These are phyloP conservation scores for Seriola dumerili DNA, from an alignment of 2,113 vertebrate species.

Conservation along the genomic window DNA sequence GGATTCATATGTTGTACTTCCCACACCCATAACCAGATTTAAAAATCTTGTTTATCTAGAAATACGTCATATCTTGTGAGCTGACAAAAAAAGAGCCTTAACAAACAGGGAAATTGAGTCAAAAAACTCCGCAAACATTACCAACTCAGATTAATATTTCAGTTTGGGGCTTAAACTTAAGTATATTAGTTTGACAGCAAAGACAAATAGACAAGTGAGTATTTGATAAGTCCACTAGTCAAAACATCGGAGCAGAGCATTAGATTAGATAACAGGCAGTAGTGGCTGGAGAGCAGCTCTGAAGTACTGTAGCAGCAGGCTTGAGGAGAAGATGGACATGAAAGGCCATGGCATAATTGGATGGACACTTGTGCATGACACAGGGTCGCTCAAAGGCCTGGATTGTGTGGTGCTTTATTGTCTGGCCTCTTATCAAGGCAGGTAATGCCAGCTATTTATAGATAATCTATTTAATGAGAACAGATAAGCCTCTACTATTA, in stretches of 20 bases:
- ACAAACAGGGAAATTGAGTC: not conserved
- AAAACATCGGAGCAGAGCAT: not conserved
- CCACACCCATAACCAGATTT: not conserved
- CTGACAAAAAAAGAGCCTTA: not conserved
- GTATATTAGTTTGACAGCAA: not conserved
- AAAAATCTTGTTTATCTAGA: not conserved
- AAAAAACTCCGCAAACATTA: not conserved
- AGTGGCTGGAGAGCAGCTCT: not conserved
- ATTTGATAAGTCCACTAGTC: conserved; percentile 3
- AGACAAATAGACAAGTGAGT: not conserved
- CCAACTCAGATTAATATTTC: not conserved
- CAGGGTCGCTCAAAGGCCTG: conserved; percentile 25
- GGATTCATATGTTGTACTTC: not conserved
- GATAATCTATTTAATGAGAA: conserved; percentile 82
- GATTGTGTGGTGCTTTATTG: conserved; percentile 48
- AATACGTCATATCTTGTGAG: not conserved
- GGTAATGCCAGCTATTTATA: conserved; percentile 84
- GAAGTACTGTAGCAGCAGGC: conserved; percentile 2
- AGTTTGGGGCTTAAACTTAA: not conserved
- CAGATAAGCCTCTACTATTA: conserved; percentile 66
- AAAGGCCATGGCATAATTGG: conserved; percentile 45
- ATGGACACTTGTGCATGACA: conserved; percentile 18
- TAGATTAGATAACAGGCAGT: not conserved
- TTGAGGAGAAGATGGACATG: conserved; percentile 28
- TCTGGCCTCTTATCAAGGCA: conserved; percentile 72